Evolutionary conservation across 1,140 invertebrate genomes (phyloP), one percentile per base, ranked within the genome.

Genomic region (Melipona quadrifasciata): DNA sequence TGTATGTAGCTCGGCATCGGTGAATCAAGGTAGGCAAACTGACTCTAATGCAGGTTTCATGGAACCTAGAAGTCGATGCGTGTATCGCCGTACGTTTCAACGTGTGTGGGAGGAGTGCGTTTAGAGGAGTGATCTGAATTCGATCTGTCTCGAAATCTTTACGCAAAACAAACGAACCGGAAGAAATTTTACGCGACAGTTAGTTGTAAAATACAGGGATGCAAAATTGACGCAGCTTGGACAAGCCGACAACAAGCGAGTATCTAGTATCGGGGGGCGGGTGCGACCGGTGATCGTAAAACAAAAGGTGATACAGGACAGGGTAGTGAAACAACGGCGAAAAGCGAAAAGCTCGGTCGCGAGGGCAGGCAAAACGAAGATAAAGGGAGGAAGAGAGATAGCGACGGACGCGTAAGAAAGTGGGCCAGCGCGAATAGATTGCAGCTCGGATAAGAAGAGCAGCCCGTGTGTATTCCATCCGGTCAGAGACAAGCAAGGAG

Each of bases 381-480:
- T 87, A 68, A 68, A 76, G 65, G 77, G 58, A 14, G 67, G 12
- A 47, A 71, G 72, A 24, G n/a, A 76, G 73, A 77, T 81, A 34
- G 78, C 17, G 71, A 80, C 16, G 64, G 83, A 80, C 34, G 76
- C 78, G 84, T 19, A 82, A 80, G 84, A 85, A 85, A 85, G 65
- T 85, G 77, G 86, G 82, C 72, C 86, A 88, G 39, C 72, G 73
- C 71, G 82, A 88, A 88, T 85, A 81, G 87, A 88, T 88, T 47
- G 79, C 61, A 19, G 39, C 19, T 31, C 55, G 79, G 80, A 82
- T 82, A 85, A 85, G 80, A 82, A 82, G 78, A 70, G 79, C 61
- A 85, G 79, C 55, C 67, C 71, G 79, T 82, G 84, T 82, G 79
- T 65, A 85, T 73, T 75, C 80, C 79, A 79, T 75, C 79, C 72